Evolutionary conservation across 2,888 invertebrate species (phyloP).

Genomic region (Leucoptera coffeella): DNA sequence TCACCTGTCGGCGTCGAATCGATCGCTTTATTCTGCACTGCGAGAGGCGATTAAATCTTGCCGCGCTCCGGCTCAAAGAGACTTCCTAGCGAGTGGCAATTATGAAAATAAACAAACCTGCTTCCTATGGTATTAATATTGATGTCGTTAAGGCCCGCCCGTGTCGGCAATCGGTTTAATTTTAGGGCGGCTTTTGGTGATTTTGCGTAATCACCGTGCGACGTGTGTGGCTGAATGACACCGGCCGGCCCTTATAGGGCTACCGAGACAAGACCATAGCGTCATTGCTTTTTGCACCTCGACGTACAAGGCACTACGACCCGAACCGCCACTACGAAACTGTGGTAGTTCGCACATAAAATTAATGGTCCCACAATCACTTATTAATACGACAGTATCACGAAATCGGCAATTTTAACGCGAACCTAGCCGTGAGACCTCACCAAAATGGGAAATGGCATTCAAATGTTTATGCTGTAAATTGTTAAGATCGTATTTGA

Average conservation of each 20-base stretch:
- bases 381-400: no score
- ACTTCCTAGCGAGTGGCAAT: conserved; percentile 35
- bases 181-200: conserved; percentile 23
- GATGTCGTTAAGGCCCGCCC: conserved; percentile 19
- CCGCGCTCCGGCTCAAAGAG: conserved; percentile 9
- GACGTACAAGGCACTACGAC: conserved; percentile 7
- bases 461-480: no score
- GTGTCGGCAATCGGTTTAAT: conserved; percentile 21
- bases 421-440: no score
- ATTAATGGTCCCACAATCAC: conserved; percentile 5
- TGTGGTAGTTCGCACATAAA: conserved; percentile 9
- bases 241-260: conserved; percentile 18
- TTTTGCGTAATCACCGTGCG: conserved; percentile 27
- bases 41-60: conserved; percentile 15
- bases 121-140: conserved; percentile 34
- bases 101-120: conserved; percentile 47
- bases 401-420: no score
- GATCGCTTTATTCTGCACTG: conserved; percentile 31
- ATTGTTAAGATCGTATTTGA: no score
- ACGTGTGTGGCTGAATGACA: conserved; percentile 27
- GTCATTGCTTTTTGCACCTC: conserved; percentile 5
- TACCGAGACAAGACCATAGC: conserved; percentile 9
- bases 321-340: no score
- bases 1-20: conserved; percentile 9
- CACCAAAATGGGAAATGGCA: no score